A percentile compares a stretch with the other conserved stretches of the same genome.
Evolutionary conservation across 2,113 vertebrate genomes (phyloP).

Genomic region (Morphnarchus princeps): DNA sequence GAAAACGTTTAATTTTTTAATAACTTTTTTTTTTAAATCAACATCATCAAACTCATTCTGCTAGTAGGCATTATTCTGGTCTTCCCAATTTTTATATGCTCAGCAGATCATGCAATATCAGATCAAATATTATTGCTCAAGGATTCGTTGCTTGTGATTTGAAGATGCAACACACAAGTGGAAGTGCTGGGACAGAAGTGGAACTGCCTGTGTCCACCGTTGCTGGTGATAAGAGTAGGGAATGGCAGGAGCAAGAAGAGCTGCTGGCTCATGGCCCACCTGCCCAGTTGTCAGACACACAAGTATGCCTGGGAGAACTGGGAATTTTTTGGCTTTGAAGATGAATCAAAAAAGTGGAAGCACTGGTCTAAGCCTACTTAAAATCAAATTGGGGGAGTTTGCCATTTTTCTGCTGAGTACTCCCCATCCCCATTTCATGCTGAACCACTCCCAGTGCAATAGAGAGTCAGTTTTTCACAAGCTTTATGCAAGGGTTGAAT

Average conservation of each 20-base stretch:
- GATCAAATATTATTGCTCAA: neutral
- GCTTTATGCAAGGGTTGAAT: neutral
- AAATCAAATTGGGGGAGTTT: neutral
- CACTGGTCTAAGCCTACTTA: neutral
- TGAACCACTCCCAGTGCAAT: neutral
- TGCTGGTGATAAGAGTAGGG: neutral
- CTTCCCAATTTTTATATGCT: neutral
- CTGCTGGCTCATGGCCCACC: neutral
- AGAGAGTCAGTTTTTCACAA: neutral
- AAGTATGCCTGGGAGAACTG: neutral
- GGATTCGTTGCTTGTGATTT: rapidly evolving
- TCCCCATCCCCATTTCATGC: neutral
- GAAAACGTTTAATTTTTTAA: neutral
- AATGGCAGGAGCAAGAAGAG: neutral
- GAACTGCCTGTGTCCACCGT: neutral
- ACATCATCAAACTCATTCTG: neutral
- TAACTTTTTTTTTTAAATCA: neutral
- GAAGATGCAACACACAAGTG: neutral
- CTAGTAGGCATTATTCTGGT: neutral
- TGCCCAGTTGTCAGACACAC: neutral
- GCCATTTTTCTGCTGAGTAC: neutral
- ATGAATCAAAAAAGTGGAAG: neutral
- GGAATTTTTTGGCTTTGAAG: neutral
- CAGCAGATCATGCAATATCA: neutral
- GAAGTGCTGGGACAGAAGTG: neutral